phyloP scores from a whole-genome alignment of 2,888 invertebrate species.

The Ormyrus thymus region DNA sequence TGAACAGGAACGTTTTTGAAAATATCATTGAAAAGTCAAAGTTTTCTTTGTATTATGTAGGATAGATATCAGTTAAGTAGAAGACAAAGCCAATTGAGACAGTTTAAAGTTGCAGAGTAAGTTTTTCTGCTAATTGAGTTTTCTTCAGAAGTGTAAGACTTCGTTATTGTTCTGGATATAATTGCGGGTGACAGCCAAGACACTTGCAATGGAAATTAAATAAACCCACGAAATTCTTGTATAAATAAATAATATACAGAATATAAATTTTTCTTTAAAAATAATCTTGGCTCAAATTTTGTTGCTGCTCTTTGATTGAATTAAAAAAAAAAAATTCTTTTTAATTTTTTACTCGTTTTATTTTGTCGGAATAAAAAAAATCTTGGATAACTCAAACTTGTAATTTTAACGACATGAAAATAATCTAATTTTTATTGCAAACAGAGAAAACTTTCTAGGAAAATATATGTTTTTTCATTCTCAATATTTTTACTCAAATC shows the following conservation, averaged over 20 bases:
- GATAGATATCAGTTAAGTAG: neutral
- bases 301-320: too few relatives aligned
- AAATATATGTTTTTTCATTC: too few relatives aligned
- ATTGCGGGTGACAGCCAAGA: neutral
- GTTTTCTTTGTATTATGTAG: neutral
- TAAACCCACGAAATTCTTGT: neutral
- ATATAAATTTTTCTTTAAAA: neutral
- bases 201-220: neutral
- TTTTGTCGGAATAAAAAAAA: too few relatives aligned
- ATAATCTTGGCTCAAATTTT: too few relatives aligned
- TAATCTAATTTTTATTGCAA: too few relatives aligned
- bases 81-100: neutral
- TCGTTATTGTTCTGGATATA: slow-evolving; percentile 1
- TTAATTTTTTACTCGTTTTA: too few relatives aligned
- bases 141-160: neutral
- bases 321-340: too few relatives aligned
- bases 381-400: too few relatives aligned
- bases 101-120: neutral
- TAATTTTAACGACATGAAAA: too few relatives aligned
- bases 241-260: neutral
- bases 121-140: slow-evolving; percentile 1
- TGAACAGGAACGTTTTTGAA: neutral
- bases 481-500: too few relatives aligned
- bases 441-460: too few relatives aligned
- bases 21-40: neutral